Conservation (phyloP, 2,797 vertebrate species). For the Gambelia wislizenii region DNA sequence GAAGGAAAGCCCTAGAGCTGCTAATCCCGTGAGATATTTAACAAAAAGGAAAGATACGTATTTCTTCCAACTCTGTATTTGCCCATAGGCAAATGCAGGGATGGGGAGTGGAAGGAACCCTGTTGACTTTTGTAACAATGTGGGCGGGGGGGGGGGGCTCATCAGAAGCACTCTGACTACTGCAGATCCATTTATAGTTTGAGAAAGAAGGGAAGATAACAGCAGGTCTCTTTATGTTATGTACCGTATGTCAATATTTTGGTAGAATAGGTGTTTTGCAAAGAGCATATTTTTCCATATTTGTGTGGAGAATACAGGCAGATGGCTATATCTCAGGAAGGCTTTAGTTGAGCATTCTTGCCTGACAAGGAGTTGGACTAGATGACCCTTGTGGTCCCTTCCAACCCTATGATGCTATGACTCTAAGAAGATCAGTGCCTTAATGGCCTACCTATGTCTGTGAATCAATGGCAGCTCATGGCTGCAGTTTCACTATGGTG, state of each 20-base stretch:
- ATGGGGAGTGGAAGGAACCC: not conserved
- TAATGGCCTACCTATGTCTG: not conserved
- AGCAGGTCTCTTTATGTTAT: not conserved
- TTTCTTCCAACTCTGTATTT: constrained; percentile 43
- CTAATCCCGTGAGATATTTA: constrained; percentile 43
- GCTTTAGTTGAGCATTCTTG: too few relatives aligned
- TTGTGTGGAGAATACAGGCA: not conserved
- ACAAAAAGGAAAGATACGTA: constrained; percentile 41
- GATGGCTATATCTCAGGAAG: not conserved
- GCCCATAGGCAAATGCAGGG: constrained; percentile 48
- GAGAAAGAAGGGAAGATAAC: not conserved
- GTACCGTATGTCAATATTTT: not conserved
- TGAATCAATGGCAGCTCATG: too few relatives aligned
- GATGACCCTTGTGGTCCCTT: too few relatives aligned
- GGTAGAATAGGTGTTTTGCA: not conserved
- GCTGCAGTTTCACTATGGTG: too few relatives aligned
- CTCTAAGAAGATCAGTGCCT: too few relatives aligned
- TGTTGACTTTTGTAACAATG: constrained; percentile 33
- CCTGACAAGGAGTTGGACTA: too few relatives aligned
- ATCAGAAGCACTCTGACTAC: constrained; percentile 47
- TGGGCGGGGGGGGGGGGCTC: constrained; percentile 42
- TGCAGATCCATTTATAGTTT: constrained; percentile 11
- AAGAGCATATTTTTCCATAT: not conserved
- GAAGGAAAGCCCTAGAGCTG: constrained; percentile 12
- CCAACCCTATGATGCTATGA: too few relatives aligned